Evolutionary conservation across 37 sponge, comb jelly and placozoan genomes (phyloP), one percentile per base, ranked within the genome.

Genomic region (Halichondria panicea): DNA sequence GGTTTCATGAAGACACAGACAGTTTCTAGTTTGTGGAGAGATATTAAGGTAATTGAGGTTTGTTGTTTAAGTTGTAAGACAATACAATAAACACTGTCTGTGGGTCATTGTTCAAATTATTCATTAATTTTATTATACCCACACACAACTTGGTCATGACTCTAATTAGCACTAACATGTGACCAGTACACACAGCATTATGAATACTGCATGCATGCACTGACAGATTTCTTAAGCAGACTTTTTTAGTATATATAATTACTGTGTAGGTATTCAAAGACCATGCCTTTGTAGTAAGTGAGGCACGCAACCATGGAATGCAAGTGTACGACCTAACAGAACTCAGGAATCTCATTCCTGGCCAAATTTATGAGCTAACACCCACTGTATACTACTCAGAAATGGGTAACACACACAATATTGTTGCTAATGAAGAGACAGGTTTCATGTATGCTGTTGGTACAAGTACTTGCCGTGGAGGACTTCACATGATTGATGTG

Each of bases 201-300:
- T n/a, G n/a, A n/a, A n/a, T n/a, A n/a, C n/a, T n/a, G n/a, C n/a
- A n/a, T n/a, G n/a, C n/a, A n/a, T n/a, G n/a, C n/a, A n/a, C n/a
- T n/a, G n/a, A n/a, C n/a, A n/a, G n/a, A n/a, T n/a, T n/a, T n/a
- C n/a, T n/a, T n/a, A n/a, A n/a, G n/a, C n/a, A n/a, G n/a, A n/a
- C 21, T 70, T 32, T 30, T 45, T 70, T 63, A 63, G 4, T 63
- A 5, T 63, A 3, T 3, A n/a, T 21, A n/a, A n/a, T n/a, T n/a
- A 60, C 24, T 50, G 1, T 39, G 13, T 43, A 84, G 84, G 89
- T 89, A 18, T 83, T 57, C 55, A 65, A 46, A 36, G 79, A 89
- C 80, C 84, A 83, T 63, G 89, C 70, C 44, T 89, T 89, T 80
- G 83, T 89, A 28, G 84, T 76, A 6, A 89, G 89, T 27, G 89